These are phyloP conservation scores for Microcebus murinus DNA, from an alignment of 2,113 vertebrate species.

Conservation along the genomic window DNA sequence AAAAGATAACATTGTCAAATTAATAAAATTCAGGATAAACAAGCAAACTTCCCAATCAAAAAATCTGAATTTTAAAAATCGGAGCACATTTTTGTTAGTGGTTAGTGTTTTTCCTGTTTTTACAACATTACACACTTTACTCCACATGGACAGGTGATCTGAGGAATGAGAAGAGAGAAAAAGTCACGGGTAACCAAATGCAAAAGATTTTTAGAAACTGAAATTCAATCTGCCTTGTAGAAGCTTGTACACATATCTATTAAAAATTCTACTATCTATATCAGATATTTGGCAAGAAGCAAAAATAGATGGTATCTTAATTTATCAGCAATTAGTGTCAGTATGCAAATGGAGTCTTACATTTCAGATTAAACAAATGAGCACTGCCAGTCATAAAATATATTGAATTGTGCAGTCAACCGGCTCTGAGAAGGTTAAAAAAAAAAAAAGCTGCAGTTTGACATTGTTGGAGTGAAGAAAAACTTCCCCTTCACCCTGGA, in stretches of 20 bases:
- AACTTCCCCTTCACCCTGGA: too few relatives aligned
- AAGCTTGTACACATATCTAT: background rate
- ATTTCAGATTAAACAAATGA: background rate
- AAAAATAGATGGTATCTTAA: background rate
- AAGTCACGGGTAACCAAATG: background rate
- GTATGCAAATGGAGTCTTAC: background rate
- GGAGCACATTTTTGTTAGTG: background rate
- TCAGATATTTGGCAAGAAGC: background rate
- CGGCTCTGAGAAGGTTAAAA: background rate
- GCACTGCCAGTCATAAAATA: background rate
- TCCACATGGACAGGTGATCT: background rate
- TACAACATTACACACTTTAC: background rate
- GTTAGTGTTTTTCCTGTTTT: background rate
- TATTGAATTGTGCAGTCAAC: background rate
- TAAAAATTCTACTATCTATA: background rate
- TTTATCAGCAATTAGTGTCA: background rate
- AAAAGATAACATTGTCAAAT: background rate
- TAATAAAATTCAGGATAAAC: background rate
- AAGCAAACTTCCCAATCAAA: background rate
- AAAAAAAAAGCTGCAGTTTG: background rate
- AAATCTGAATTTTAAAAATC: background rate
- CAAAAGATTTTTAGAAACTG: background rate
- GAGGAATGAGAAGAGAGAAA: background rate
- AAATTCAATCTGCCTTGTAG: background rate
- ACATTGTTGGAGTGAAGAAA: too few relatives aligned